phyloP scores from a whole-genome alignment of 1,140 invertebrate species.

The Nylanderia fulva region DNA sequence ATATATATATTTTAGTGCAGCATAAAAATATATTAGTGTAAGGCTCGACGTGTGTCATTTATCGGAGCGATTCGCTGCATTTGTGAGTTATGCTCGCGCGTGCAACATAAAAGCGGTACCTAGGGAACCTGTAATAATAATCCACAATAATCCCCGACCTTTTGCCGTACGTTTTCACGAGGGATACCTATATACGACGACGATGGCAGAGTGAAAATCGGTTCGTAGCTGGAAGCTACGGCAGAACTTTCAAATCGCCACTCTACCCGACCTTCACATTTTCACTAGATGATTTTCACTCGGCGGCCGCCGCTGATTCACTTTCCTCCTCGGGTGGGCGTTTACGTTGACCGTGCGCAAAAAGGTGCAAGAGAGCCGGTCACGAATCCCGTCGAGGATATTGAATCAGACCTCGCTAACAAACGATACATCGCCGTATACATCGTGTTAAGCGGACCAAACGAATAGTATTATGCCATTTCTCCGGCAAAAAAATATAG shows the following conservation, averaged over 20 bases:
- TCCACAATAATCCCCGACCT: slow-evolving; percentile 22
- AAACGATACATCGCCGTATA: slow-evolving; percentile 10
- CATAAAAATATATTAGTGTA: not conserved
- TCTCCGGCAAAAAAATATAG: not conserved
- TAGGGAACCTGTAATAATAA: slow-evolving; percentile 11
- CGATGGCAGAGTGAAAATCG: slow-evolving; percentile 68
- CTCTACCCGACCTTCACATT: slow-evolving; percentile 68
- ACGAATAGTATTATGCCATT: not conserved
- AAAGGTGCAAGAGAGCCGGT: slow-evolving; percentile 29
- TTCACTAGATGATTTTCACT: slow-evolving; percentile 72
- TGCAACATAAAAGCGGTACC: not conserved
- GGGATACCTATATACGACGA: slow-evolving; percentile 21
- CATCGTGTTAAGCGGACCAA: not conserved
- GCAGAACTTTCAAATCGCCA: slow-evolving; percentile 73
- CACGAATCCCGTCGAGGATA: slow-evolving; percentile 43
- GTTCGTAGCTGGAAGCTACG: slow-evolving; percentile 64
- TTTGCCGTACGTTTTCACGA: slow-evolving; percentile 31
- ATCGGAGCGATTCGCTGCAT: not conserved
- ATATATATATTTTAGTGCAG: not conserved
- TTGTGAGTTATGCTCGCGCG: not conserved
- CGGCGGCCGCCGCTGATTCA: slow-evolving; percentile 63
- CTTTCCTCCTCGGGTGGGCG: slow-evolving; percentile 72
- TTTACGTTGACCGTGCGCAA: slow-evolving; percentile 50
- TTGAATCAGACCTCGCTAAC: not conserved
- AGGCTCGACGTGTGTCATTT: not conserved